Evolutionary conservation across 2,797 vertebrate species (phyloP).

Genomic region (Danio choprae): DNA sequence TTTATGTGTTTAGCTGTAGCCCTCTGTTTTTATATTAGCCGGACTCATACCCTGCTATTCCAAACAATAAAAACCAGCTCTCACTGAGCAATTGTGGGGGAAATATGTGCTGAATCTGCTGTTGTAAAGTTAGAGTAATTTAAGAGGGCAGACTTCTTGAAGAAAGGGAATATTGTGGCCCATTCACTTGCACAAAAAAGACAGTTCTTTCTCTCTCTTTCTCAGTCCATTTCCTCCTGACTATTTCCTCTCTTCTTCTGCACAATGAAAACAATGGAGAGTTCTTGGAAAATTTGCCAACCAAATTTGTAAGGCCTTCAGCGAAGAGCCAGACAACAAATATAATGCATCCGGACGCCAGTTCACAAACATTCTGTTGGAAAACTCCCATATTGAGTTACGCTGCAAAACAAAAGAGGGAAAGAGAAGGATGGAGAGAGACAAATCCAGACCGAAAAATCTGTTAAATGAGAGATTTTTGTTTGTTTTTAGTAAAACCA

Average conservation of each 20-base stretch:
- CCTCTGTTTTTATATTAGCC: conserved; percentile 41
- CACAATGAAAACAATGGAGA: conserved; percentile 24
- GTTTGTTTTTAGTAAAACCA: too few relatives aligned
- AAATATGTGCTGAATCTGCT: conserved; percentile 53
- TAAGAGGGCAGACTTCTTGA: conserved; percentile 6
- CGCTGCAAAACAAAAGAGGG: not conserved
- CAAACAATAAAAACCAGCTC: conserved; percentile 16
- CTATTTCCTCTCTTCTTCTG: conserved; percentile 16
- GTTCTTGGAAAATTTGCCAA: conserved; percentile 20
- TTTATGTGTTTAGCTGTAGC: conserved; percentile 20
- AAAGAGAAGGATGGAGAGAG: not conserved
- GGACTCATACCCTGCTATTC: conserved; percentile 16
- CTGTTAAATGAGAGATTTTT: not conserved
- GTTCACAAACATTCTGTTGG: conserved; percentile 8
- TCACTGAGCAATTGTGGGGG: conserved; percentile 27
- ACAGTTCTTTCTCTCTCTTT: conserved; percentile 9
- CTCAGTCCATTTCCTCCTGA: conserved; percentile 12
- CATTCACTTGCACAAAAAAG: conserved; percentile 10
- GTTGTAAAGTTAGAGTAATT: conserved; percentile 47
- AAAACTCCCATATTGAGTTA: not conserved
- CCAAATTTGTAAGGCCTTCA: conserved; percentile 12
- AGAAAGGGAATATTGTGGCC: conserved; percentile 47
- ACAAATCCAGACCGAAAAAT: not conserved
- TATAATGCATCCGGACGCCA: not conserved
- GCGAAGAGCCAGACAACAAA: conserved; percentile 16